Base-by-base conservation (phyloP, 35 echinoderm and acorn worm species). In the Apostichopus californicus region DNA sequence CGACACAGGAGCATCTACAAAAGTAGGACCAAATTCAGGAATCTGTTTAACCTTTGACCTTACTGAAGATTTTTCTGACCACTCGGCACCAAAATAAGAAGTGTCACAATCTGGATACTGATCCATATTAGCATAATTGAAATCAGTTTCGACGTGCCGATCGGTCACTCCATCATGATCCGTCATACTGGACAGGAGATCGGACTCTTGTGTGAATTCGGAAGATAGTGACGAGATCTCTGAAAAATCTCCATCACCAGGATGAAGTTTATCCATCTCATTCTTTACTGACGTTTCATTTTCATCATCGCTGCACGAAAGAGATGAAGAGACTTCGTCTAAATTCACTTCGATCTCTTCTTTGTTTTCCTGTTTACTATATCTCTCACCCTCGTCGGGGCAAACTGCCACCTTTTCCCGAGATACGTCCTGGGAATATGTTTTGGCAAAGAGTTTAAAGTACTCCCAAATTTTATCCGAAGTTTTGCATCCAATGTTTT, bases 381-480 rank as follows among this genome's bases (percentile, higher is more conserved):
- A 20, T 24, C n/a, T 18, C 71, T 75, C n/a, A 75, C 71, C 71
- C 71, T 75, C 5, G 15, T n/a, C 17, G 7, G 20, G 71, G n/a
- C 0, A 20, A 2, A 7, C 21, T 75, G 7, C 21, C 21, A 18
- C 17, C 21, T 75, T 18, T 5, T 6, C 17, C 17, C 4, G 17
- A 75, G 20, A 24, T 22, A 75, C 7, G 6, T 22, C n/a, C n/a
- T 14, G 13, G 14, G 71, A 75, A n/a, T n/a, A 7, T 75, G 17
- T 75, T 75, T 18, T 75, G 15, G 71, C 71, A 75, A 75, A 18
- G n/a, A 58, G 55, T 59, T 85, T 85, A 58, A 85, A 85, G 24
- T 85, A 85, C 15, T 85, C 81, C 81, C 81, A 85, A 58, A 85
- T 85, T 60, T 85, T 85, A 85, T 85, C 81, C 20, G 81, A 57